These are phyloP conservation scores for Labroides dimidiatus DNA, from an alignment of 2,797 vertebrate species.

Conservation along the genomic window DNA sequence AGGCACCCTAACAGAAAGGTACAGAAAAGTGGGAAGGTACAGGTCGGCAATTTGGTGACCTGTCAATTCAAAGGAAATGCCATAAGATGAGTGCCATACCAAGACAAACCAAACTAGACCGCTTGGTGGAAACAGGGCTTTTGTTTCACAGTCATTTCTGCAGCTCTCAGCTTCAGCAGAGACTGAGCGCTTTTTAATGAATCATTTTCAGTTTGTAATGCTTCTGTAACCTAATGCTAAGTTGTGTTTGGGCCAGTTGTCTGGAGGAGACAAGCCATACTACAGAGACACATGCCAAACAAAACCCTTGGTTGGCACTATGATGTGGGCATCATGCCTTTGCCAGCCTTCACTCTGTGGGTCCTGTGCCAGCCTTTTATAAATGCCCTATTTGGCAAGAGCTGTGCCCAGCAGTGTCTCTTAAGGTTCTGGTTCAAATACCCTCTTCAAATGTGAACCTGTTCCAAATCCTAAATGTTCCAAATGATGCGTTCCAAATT, in stretches of 20 bases:
- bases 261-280: constrained; percentile 76
- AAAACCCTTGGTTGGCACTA: constrained; percentile 80
- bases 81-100: too few relatives aligned
- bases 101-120: too few relatives aligned
- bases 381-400: constrained; percentile 84
- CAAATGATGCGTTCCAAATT: constrained; percentile 82
- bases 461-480: constrained; percentile 81
- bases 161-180: constrained; percentile 34
- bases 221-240: constrained; percentile 74
- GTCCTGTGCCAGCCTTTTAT: constrained; percentile 80
- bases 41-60: too few relatives aligned
- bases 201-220: constrained; percentile 62
- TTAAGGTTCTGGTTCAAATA: constrained; percentile 83
- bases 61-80: too few relatives aligned
- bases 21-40: too few relatives aligned
- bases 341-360: constrained; percentile 79
- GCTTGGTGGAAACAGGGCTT: too few relatives aligned
- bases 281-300: constrained; percentile 81
- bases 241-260: constrained; percentile 73
- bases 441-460: constrained; percentile 79
- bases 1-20: too few relatives aligned
- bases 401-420: constrained; percentile 79
- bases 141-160: constrained; percentile 45
- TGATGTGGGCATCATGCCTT: constrained; percentile 79
- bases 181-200: constrained; percentile 62